Evolutionary conservation across 2,113 vertebrate genomes (phyloP).

Genomic region (Lethenteron camtschaticum): DNA sequence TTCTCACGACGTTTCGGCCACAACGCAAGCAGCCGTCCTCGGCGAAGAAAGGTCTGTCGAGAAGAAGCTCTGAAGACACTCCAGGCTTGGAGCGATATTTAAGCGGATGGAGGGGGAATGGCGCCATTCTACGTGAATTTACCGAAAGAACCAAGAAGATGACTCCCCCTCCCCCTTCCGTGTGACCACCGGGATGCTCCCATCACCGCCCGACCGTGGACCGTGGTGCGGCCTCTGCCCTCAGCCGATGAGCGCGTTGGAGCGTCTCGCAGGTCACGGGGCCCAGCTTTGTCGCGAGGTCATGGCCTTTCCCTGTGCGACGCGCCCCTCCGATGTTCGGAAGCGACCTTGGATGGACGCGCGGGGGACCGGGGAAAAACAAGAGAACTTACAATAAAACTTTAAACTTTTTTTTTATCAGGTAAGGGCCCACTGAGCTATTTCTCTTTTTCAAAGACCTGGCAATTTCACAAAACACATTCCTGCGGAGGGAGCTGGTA

Average conservation of each 20-base stretch:
- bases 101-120: no score
- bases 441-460: neutral
- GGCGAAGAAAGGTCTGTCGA: no score
- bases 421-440: neutral
- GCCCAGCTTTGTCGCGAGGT: slow-evolving; percentile 70
- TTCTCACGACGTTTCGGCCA: no score
- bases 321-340: slow-evolving; percentile 37
- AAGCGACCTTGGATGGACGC: slow-evolving; percentile 35
- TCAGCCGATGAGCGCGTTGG: slow-evolving; percentile 73
- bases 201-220: no score
- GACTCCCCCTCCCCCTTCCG: no score
- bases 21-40: no score
- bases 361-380: neutral
- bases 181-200: no score
- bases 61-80: no score
- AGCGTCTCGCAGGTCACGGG: slow-evolving; percentile 61
- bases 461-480: neutral
- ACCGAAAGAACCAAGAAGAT: no score
- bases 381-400: neutral
- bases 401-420: neutral
- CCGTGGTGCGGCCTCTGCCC: no score
- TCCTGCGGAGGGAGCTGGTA: neutral
- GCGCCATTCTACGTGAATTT: no score
- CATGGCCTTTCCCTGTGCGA: slow-evolving; percentile 60
- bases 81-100: no score